Evolutionary conservation across 2,888 invertebrate species (phyloP).

Genomic region (Yponomeuta plumbellus): DNA sequence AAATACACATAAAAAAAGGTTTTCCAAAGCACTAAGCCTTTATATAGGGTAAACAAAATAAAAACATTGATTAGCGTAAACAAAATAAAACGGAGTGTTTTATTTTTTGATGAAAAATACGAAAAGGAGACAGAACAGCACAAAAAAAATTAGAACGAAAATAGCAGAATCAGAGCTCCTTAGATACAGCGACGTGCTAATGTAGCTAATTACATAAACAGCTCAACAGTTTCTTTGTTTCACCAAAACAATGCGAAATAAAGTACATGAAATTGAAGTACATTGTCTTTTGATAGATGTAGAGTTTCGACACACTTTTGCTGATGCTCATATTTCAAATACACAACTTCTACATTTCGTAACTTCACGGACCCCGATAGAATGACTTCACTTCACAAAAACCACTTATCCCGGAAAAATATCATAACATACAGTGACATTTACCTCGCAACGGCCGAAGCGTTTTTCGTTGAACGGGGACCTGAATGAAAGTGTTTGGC

Average conservation of each 20-base stretch:
- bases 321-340: neutral
- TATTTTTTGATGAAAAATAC: too few species aligned
- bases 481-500: conserved; percentile 43
- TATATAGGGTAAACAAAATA: too few species aligned
- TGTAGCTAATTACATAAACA: neutral
- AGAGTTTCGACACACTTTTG: neutral
- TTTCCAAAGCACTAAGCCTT: too few species aligned
- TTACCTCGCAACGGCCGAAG: neutral
- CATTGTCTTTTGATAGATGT: conserved; percentile 4
- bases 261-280: conserved; percentile 1
- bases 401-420: neutral
- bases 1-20: too few species aligned
- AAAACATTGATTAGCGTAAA: too few species aligned
- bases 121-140: neutral
- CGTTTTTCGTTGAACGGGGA: conserved; percentile 30
- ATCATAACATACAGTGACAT: neutral
- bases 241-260: conserved; percentile 9
- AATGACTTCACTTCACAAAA: neutral
- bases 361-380: neutral
- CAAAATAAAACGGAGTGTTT: too few species aligned
- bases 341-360: neutral
- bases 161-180: neutral
- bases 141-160: neutral
- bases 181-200: neutral
- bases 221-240: conserved; percentile 5